Evolutionary conservation across 2,797 vertebrate genomes (phyloP), one percentile per base, ranked within the genome.

Genomic region (Sphenopsis melanotis): DNA sequence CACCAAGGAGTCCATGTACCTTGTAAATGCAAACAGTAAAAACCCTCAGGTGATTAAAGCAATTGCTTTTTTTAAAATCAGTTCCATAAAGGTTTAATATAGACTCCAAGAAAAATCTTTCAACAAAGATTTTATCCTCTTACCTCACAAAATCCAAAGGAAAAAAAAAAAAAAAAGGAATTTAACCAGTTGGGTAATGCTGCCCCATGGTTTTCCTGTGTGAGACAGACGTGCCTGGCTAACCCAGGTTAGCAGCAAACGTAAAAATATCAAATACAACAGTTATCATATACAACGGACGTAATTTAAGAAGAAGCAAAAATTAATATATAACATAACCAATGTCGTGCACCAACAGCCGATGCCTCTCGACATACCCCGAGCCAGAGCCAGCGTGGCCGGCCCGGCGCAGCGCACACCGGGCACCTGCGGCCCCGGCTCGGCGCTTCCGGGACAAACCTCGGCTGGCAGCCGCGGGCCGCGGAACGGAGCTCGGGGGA

Each of bases 261-360:
- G 36, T 4, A 29, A 34, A 39, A 70, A 50, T 12, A 32, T 2
- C 22, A 24, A 42, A 53, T 6, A 12, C 34, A 42, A 12, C 3
- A 32, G 9, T 4, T 20, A 6, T 2, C 36, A 34, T 5, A 36
- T 1, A 63, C 26, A 63, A 9, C 15, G 41, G 37, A 11, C 3
- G 19, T 2, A 32, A 32, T 30, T 53, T 32, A 49, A 36, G 6
- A 26, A 26, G 18, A 60, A 66, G 20, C 12, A 3, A 50, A 8
- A 16, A 20, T 18, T 34, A 34, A 26, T 3, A 71, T 0, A 41
- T 0, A n/a, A 15, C 3, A 5, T 1, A 4, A 4, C 6, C 4
- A 21, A 39, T 3, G 36, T 1, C 68, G 20, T 0, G 39, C 23
- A 34, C 11, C 55, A 60, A 49, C 15, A 39, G 49, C 68, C 9